These are phyloP conservation scores for Dastarcus helophoroides DNA, from an alignment of 2,888 invertebrate species.

Conservation along the genomic window DNA sequence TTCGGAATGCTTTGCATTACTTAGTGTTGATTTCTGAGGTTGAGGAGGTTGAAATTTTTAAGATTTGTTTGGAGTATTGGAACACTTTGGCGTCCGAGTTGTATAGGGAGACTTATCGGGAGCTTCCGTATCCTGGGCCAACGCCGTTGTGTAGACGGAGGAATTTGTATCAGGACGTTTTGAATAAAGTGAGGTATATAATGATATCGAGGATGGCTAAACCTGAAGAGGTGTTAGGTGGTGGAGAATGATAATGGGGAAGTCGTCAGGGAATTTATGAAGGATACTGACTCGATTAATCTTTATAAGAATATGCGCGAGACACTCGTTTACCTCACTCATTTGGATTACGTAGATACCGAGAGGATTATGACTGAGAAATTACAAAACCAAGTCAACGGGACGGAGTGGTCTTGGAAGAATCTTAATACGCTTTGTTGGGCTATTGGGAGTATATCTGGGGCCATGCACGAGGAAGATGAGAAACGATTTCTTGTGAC, in stretches of 20 bases:
- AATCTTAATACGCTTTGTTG: constrained; percentile 98
- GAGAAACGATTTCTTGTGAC: constrained; percentile 98
- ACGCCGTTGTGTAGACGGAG: constrained; percentile 50
- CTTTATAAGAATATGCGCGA: constrained; percentile 99
- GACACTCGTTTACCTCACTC: constrained; percentile 93
- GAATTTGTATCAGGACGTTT: constrained; percentile 65
- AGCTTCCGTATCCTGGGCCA: constrained; percentile 7
- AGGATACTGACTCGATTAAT: constrained; percentile 99
- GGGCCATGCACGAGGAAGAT: constrained; percentile 98
- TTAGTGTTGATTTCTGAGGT: constrained; percentile 91
- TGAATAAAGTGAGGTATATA: constrained; percentile 83
- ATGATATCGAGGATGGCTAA: constrained; percentile 99
- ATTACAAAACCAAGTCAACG: constrained; percentile 95
- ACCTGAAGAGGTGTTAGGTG: constrained; percentile 97
- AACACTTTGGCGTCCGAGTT: constrained; percentile 85
- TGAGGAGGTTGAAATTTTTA: constrained; percentile 98
- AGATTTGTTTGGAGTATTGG: constrained; percentile 99
- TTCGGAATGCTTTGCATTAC: constrained; percentile 77
- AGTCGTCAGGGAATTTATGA: constrained; percentile 98
- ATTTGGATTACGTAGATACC: constrained; percentile 95
- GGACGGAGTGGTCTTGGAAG: constrained; percentile 99
- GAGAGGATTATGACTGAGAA: constrained; percentile 99
- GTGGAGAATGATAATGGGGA: constrained; percentile 99
- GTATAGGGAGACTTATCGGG: constrained; percentile 62
- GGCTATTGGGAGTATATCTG: constrained; percentile 88